These are phyloP conservation scores for Xyrichtys novacula DNA, from an alignment of 2,797 vertebrate genomes.

Conservation along the genomic window DNA sequence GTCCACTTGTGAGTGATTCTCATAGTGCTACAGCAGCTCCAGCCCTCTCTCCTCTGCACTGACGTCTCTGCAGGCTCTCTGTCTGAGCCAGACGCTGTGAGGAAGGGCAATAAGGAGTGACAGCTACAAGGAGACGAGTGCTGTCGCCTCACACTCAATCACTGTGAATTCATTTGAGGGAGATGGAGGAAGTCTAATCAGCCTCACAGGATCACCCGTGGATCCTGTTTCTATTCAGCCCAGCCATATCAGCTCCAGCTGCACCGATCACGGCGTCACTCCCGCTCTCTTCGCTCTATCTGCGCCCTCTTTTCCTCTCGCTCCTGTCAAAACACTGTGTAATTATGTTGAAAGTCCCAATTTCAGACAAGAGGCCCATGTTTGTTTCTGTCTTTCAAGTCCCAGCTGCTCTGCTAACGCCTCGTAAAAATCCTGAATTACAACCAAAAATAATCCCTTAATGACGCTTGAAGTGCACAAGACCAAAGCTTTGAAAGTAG, in stretches of 20 bases:
- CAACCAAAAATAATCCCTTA: background rate
- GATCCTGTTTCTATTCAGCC: conserved; percentile 75
- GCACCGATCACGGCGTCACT: conserved; percentile 54
- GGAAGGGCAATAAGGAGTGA: conserved; percentile 45
- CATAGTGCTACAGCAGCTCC: conserved; percentile 31
- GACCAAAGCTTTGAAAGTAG: conserved; percentile 25
- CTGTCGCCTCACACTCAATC: conserved; percentile 74
- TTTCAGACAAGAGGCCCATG: conserved; percentile 68
- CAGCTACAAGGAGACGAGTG: conserved; percentile 32
- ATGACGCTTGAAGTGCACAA: conserved; percentile 42
- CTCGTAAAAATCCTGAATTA: conserved; percentile 67
- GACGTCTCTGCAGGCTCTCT: conserved; percentile 34
- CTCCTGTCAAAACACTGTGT: conserved; percentile 78
- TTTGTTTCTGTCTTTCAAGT: conserved; percentile 81
- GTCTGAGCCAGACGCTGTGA: conserved; percentile 39
- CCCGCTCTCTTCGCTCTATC: conserved; percentile 48
- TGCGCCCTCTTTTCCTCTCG: conserved; percentile 67
- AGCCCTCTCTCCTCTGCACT: conserved; percentile 23
- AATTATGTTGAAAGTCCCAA: conserved; percentile 79
- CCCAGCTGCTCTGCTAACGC: conserved; percentile 80
- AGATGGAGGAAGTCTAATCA: conserved; percentile 74
- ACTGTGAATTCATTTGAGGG: conserved; percentile 73
- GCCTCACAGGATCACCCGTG: conserved; percentile 75
- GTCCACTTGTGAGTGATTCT: conserved; percentile 21
- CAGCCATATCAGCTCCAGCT: conserved; percentile 34